Evolutionary conservation across 23 tunicate species (phyloP).

Genomic region (Phallusia fumigata): DNA sequence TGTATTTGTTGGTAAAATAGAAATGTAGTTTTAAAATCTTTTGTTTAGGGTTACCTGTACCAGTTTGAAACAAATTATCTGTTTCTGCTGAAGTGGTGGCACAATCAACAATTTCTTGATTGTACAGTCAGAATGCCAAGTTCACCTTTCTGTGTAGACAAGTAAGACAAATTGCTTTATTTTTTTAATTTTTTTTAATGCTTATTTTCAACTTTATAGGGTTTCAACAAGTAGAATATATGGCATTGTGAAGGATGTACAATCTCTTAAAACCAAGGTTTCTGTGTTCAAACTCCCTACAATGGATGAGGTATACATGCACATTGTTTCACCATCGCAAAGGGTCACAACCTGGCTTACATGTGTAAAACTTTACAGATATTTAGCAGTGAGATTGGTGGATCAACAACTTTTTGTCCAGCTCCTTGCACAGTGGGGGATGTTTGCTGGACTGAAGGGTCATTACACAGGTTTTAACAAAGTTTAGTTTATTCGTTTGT

Average conservation of each 20-base stretch:
- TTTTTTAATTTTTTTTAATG: background rate
- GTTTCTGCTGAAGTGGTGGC: conserved; percentile 34
- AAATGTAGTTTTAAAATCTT: background rate
- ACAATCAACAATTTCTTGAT: conserved; percentile 11
- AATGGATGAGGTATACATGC: background rate
- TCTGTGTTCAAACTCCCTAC: background rate
- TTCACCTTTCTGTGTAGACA: background rate
- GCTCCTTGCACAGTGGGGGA: background rate
- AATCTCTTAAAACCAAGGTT: background rate
- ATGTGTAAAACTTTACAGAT: background rate
- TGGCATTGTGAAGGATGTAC: background rate
- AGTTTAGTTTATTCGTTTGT: background rate
- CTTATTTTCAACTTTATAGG: background rate
- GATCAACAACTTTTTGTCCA: background rate
- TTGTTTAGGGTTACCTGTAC: conserved; percentile 49
- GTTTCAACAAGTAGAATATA: conserved; percentile 7
- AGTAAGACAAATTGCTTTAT: background rate
- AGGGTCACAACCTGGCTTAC: too few relatives aligned
- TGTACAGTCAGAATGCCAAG: conserved; percentile 38
- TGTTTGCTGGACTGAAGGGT: background rate
- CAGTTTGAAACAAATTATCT: conserved; percentile 27
- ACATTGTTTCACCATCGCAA: background rate
- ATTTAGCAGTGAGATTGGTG: background rate
- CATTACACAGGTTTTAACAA: background rate
- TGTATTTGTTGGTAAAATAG: background rate